A percentile compares a stretch with the other conserved stretches of the same genome.
These are phyloP conservation scores for Oligia strigilis DNA, from an alignment of 2,888 invertebrate genomes.

Conservation along the genomic window DNA sequence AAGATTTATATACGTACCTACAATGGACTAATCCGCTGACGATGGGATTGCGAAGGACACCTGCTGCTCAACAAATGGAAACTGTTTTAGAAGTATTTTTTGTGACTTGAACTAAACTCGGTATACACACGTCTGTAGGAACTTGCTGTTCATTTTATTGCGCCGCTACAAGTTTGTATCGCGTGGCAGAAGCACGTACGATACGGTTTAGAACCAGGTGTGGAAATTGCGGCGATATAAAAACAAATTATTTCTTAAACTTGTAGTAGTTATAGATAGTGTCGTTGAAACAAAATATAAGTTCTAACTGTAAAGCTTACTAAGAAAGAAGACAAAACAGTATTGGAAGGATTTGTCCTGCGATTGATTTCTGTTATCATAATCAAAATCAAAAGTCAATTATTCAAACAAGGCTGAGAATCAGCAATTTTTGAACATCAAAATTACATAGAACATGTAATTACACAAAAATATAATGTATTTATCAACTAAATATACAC, in stretches of 20 bases:
- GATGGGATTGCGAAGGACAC: constrained; percentile 86
- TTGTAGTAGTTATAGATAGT: constrained; percentile 10
- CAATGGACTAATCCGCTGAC: constrained; percentile 86
- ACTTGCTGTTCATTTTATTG: constrained; percentile 61
- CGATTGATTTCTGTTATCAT: constrained; percentile 1
- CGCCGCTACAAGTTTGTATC: constrained; percentile 51
- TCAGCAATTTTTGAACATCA: no score
- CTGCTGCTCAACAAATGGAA: constrained; percentile 85
- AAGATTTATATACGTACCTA: constrained; percentile 82
- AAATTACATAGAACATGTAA: no score
- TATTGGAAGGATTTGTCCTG: not conserved
- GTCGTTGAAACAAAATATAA: constrained; percentile 18
- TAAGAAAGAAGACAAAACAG: not conserved
- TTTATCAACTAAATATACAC: no score
- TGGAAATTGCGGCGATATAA: constrained; percentile 42
- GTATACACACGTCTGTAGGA: constrained; percentile 50
- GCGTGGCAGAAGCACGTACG: constrained; percentile 52
- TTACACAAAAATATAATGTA: no score
- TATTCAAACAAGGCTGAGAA: no score
- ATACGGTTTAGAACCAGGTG: constrained; percentile 56
- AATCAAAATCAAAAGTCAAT: no score
- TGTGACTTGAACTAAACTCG: constrained; percentile 66
- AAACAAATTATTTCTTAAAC: constrained; percentile 48
- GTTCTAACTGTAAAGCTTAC: not conserved
- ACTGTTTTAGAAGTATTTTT: constrained; percentile 74